Conservation (phyloP, 2,113 vertebrate genomes). For the Daubentonia madagascariensis region DNA sequence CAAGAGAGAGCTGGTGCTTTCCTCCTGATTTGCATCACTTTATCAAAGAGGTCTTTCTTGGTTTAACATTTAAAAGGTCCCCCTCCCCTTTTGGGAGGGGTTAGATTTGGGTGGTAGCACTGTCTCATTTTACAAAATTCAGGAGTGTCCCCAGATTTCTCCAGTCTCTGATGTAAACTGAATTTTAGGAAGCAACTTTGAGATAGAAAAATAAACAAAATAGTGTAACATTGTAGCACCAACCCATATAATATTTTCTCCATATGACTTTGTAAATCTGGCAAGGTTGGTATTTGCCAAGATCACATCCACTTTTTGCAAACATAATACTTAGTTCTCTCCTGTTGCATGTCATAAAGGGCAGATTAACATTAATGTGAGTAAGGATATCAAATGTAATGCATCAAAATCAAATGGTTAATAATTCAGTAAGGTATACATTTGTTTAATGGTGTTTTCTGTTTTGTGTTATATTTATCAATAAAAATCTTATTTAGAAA, state of each 20-base stretch:
- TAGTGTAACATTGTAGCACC: constrained; percentile 38
- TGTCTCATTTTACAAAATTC: constrained; percentile 81
- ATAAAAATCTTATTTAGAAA: not conserved
- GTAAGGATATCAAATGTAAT: not conserved
- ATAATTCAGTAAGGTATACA: not conserved
- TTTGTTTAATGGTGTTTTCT: not conserved
- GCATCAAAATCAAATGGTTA: not conserved
- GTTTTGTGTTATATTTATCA: not conserved
- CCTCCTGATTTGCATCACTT: constrained; percentile 84
- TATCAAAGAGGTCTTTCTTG: constrained; percentile 89
- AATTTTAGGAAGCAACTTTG: constrained; percentile 72
- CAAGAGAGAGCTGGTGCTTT: constrained; percentile 81
- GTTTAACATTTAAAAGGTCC: constrained; percentile 80
- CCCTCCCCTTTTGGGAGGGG: constrained; percentile 57
- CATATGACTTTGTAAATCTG: constrained; percentile 10
- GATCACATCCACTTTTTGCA: not conserved
- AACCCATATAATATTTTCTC: not conserved
- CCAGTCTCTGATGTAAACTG: constrained; percentile 54
- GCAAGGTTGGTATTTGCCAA: not conserved
- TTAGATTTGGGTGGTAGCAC: constrained; percentile 16
- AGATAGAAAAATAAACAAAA: constrained; percentile 63
- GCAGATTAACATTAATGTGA: not conserved
- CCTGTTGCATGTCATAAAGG: not conserved
- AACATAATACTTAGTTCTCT: not conserved
- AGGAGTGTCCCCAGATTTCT: constrained; percentile 63